Conservation (phyloP, 2,888 invertebrate genomes). For the Drosophila kambysellisi region DNA sequence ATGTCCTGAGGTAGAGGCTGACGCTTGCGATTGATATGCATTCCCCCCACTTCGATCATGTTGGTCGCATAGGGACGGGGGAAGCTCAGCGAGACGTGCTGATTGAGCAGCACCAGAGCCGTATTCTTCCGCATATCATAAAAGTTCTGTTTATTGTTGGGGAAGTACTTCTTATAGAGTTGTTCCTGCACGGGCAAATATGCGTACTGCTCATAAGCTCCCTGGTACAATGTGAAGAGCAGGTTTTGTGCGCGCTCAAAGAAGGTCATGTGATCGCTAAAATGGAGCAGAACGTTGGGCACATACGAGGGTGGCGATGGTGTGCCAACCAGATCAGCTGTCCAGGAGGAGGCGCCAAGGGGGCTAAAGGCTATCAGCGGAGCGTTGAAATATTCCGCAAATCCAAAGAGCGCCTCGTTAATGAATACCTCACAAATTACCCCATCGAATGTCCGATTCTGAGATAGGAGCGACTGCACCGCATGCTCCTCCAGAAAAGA, state of each 20-base stretch:
- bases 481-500: constrained; percentile 60
- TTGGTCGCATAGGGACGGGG: constrained; percentile 84
- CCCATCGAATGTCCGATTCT: constrained; percentile 83
- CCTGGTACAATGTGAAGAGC: constrained; percentile 52
- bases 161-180: constrained; percentile 63
- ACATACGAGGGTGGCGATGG: constrained; percentile 82
- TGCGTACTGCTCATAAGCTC: constrained; percentile 49
- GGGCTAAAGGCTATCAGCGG: constrained; percentile 67
- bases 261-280: constrained; percentile 83
- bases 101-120: constrained; percentile 79
- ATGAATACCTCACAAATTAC: constrained; percentile 83
- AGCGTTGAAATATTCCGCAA: constrained; percentile 76
- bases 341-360: constrained; percentile 77
- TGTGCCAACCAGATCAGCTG: constrained; percentile 65
- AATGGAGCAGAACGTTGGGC: constrained; percentile 68
- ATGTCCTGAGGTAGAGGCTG: constrained; percentile 81
- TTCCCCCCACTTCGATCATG: constrained; percentile 84
- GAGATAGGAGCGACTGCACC: constrained; percentile 73
- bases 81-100: constrained; percentile 82
- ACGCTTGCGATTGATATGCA: constrained; percentile 81
- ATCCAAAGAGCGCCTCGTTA: constrained; percentile 82
- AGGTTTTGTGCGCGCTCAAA: constrained; percentile 81
- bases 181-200: constrained; percentile 77
- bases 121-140: constrained; percentile 67
- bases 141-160: constrained; percentile 57